Conservation (phyloP, 2,888 invertebrate species). For the Pterostichus niger region DNA sequence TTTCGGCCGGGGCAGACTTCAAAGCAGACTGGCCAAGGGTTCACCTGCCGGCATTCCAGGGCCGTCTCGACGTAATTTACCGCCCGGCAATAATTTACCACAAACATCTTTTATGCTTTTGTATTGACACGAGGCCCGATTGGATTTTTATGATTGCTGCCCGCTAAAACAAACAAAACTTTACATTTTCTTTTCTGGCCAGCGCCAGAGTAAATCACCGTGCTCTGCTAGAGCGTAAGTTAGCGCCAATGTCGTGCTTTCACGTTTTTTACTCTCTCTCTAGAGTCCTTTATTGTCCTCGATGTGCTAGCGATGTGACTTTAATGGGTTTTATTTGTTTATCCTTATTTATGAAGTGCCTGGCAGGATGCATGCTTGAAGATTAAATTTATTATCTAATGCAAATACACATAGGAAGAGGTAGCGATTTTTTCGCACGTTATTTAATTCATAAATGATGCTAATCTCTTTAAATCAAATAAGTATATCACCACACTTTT, state of each 20-base stretch:
- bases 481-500: too few species aligned
- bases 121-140: conserved; percentile 65
- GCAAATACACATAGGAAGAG: conserved; percentile 18
- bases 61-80: conserved; percentile 61
- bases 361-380: conserved; percentile 27
- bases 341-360: conserved; percentile 51
- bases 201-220: conserved; percentile 36
- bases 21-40: conserved; percentile 39
- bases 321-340: conserved; percentile 46
- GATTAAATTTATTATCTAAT: conserved; percentile 57
- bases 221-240: too few species aligned
- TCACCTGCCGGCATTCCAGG: conserved; percentile 62
- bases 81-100: conserved; percentile 63
- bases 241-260: background rate
- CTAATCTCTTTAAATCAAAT: too few species aligned
- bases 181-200: conserved; percentile 34
- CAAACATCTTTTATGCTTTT: conserved; percentile 66
- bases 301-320: conserved; percentile 7
- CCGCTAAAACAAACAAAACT: conserved; percentile 66
- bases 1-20: conserved; percentile 50
- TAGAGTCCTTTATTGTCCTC: conserved; percentile 19
- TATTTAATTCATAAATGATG: background rate
- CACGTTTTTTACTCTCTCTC: background rate
- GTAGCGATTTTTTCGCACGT: background rate
- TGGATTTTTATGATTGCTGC: conserved; percentile 64